phyloP scores from a whole-genome alignment of 2,888 invertebrate species.

The Graphium colonna region DNA sequence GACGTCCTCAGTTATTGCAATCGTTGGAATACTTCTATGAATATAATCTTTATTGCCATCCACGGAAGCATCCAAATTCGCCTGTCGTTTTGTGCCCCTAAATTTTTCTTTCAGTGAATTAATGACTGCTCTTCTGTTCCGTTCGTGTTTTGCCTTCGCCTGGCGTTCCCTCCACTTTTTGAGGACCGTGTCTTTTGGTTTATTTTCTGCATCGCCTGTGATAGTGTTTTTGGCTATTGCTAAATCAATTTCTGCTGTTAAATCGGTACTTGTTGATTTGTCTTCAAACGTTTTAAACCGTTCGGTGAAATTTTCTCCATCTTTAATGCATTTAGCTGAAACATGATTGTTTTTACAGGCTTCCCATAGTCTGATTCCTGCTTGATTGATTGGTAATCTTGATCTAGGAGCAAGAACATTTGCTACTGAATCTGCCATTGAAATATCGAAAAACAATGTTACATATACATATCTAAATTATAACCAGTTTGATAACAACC shows the following conservation, averaged over 20 bases:
- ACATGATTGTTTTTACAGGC: conserved; percentile 35
- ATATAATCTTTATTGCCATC: conserved; percentile 46
- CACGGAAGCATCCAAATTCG: conserved; percentile 40
- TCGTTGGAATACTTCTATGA: conserved; percentile 45
- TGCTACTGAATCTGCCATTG: conserved; percentile 44
- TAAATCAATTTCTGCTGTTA: conserved; percentile 30
- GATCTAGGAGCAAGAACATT: conserved; percentile 56
- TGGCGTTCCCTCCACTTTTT: conserved; percentile 65
- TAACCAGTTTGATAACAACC: background rate
- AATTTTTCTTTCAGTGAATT: conserved; percentile 71
- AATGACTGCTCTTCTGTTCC: conserved; percentile 62
- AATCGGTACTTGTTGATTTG: conserved; percentile 42
- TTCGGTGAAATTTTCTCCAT: background rate
- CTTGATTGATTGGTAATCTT: conserved; percentile 57
- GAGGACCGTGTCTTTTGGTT: conserved; percentile 55
- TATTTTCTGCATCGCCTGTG: conserved; percentile 33
- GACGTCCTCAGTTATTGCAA: conserved; percentile 63
- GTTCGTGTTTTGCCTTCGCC: conserved; percentile 57
- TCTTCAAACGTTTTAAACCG: conserved; percentile 32
- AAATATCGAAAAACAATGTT: background rate
- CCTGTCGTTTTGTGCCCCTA: conserved; percentile 34
- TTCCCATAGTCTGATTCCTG: conserved; percentile 58
- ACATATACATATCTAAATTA: background rate
- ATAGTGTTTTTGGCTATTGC: conserved; percentile 24
- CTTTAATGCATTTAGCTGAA: conserved; percentile 27